phyloP scores from a whole-genome alignment of 2,113 vertebrate species.

The Marmota monax region DNA sequence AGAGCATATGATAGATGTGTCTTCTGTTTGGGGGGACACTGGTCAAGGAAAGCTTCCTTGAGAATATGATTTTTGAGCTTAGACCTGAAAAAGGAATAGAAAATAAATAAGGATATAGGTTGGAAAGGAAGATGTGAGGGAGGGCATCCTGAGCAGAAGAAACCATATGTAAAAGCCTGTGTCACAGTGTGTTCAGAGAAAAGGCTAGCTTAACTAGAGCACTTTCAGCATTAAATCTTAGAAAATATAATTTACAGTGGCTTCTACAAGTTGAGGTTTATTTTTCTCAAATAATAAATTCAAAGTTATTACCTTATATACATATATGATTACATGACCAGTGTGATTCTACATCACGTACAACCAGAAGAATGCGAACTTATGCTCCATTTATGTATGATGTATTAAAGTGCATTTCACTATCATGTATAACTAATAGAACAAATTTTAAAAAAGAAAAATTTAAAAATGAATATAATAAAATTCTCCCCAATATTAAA shows the following conservation, averaged over 20 bases:
- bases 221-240: slow-evolving; percentile 14
- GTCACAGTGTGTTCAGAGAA: not conserved
- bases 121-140: not conserved
- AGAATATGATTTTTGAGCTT: slow-evolving; percentile 32
- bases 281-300: slow-evolving; percentile 43
- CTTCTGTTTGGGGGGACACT: not conserved
- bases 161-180: not conserved
- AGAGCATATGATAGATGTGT: not conserved
- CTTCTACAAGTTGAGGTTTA: not conserved
- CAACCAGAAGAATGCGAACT: too few relatives aligned
- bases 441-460: too few relatives aligned
- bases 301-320: not conserved
- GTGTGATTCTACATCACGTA: too few relatives aligned
- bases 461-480: too few relatives aligned
- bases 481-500: too few relatives aligned
- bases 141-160: not conserved
- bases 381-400: too few relatives aligned
- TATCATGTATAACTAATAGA: too few relatives aligned
- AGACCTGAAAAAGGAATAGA: not conserved
- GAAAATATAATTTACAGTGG: not conserved
- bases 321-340: too few relatives aligned
- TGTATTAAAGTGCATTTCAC: too few relatives aligned
- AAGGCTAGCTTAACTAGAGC: not conserved
- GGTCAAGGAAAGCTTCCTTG: not conserved
- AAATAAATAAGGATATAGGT: not conserved